Evolutionary conservation across 1,140 invertebrate genomes (phyloP), one percentile per base, ranked within the genome.

Genomic region (Macrocentrus cingulum): DNA sequence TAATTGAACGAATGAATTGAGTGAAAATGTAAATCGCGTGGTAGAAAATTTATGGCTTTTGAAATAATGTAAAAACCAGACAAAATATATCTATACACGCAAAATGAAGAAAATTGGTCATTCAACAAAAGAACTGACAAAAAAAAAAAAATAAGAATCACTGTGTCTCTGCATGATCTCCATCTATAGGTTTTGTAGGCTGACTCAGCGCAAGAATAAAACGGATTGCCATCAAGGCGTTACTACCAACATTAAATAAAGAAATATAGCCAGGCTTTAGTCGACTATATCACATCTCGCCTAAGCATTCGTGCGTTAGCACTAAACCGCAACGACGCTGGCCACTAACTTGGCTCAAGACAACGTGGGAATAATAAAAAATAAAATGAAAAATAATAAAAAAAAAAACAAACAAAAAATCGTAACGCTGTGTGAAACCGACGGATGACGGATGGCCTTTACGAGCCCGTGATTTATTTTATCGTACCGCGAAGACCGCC

Each of bases 391-490:
- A 13, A 53, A 39, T 3, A 13, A 41, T 15, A 52, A 23, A 20
- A 37, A 36, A 56, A 22, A 50, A 37, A 19, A 22, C 11, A 41
- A 9, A 25, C 41, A 52, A 36, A 18, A 34, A 39, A 58, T 56
- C 20, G 51, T 36, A 42, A 49, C 44, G 56, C 42, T 36, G 45
- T 18, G 37, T 13, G 37, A 36, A 45, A 25, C 32, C 34, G 53
- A 39, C 57, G 32, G 55, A 68, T 71, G 70, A 72, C 69, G 69
- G 69, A 70, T 71, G 67, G 49, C 44, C 67, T 75, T 75, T 75
- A 75, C 68, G 72, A 74, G 70, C 57, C 56, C 39, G 70, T 71
- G 72, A 75, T 75, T 75, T 74, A 75, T 74, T 75, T 75, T 75
- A 75, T 74, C 68, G 70, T 22, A 23, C 23, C 29, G 9, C 18